phyloP scores from a whole-genome alignment of 2,113 vertebrate genomes.

The Centropus unirufus region DNA sequence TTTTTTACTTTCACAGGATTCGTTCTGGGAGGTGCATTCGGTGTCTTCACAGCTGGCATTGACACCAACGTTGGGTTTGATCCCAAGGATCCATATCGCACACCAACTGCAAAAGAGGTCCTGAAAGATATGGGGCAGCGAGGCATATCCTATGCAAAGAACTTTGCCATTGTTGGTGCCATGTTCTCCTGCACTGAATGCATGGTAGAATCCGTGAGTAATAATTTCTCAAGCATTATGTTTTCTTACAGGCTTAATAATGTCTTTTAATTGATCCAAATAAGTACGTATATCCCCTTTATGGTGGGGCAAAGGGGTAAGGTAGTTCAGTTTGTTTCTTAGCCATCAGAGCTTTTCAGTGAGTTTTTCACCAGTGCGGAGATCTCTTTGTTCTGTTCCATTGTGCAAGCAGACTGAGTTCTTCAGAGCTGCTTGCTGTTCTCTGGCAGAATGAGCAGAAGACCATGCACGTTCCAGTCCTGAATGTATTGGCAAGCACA shows the following conservation, averaged over 20 bases:
- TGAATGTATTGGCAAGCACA: background rate
- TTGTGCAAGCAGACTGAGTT: no score
- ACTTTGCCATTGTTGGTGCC: constrained; percentile 95
- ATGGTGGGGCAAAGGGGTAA: rapidly evolving
- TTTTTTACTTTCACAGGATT: constrained; percentile 79
- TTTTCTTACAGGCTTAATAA: background rate
- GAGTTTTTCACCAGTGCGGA: no score
- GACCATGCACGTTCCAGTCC: background rate
- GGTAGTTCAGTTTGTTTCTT: background rate
- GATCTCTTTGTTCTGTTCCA: no score
- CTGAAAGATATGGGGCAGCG: constrained; percentile 98
- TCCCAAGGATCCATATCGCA: constrained; percentile 94
- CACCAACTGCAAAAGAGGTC: constrained; percentile 91
- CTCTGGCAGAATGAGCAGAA: background rate
- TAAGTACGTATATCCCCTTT: background rate
- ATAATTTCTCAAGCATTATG: background rate
- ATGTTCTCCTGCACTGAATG: constrained; percentile 99
- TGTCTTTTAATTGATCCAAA: background rate
- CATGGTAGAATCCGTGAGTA: constrained; percentile 93
- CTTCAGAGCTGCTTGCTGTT: background rate
- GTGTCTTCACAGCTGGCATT: constrained; percentile 95
- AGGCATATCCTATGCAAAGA: constrained; percentile 97
- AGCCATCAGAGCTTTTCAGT: background rate
- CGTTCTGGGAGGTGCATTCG: constrained; percentile 95
- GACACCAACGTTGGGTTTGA: constrained; percentile 96